These are phyloP conservation scores for Cotesia chilonis DNA, from an alignment of 1,140 invertebrate species.

Conservation along the genomic window DNA sequence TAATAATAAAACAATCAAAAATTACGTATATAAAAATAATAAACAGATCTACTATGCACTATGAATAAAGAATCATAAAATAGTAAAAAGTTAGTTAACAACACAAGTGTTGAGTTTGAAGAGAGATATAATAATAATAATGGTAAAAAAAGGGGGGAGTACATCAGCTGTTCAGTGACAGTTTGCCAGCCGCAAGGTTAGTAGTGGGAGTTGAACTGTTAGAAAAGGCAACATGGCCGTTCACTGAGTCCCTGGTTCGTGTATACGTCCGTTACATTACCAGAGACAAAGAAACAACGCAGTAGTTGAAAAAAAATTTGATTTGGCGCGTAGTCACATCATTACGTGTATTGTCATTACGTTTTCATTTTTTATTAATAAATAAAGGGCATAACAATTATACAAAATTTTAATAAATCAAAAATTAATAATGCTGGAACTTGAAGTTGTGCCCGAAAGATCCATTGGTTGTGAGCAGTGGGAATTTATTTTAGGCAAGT, in stretches of 20 bases:
- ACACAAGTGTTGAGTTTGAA: no score
- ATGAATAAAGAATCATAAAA: background rate
- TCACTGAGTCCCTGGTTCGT: slow-evolving; percentile 50
- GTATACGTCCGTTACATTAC: slow-evolving; percentile 45
- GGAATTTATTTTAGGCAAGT: slow-evolving; percentile 95
- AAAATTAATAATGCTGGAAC: slow-evolving; percentile 84
- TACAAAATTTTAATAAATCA: background rate
- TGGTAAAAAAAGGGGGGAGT: background rate
- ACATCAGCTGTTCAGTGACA: slow-evolving; percentile 64
- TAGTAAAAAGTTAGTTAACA: no score
- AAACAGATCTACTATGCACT: background rate
- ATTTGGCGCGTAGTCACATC: slow-evolving; percentile 44
- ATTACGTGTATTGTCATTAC: slow-evolving; percentile 26
- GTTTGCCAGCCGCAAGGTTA: slow-evolving; percentile 55
- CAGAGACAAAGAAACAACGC: slow-evolving; percentile 61
- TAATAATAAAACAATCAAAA: no score
- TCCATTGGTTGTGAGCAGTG: slow-evolving; percentile 95
- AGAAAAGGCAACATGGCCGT: slow-evolving; percentile 62
- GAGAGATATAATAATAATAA: background rate
- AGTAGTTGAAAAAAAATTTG: slow-evolving; percentile 53
- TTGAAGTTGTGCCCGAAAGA: slow-evolving; percentile 94
- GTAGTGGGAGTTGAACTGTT: slow-evolving; percentile 51
- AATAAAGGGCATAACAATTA: slow-evolving; percentile 10
- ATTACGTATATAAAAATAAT: no score
- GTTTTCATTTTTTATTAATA: background rate